phyloP scores from a whole-genome alignment of 2,888 invertebrate species.

The Euspilapteryx auroguttella region DNA sequence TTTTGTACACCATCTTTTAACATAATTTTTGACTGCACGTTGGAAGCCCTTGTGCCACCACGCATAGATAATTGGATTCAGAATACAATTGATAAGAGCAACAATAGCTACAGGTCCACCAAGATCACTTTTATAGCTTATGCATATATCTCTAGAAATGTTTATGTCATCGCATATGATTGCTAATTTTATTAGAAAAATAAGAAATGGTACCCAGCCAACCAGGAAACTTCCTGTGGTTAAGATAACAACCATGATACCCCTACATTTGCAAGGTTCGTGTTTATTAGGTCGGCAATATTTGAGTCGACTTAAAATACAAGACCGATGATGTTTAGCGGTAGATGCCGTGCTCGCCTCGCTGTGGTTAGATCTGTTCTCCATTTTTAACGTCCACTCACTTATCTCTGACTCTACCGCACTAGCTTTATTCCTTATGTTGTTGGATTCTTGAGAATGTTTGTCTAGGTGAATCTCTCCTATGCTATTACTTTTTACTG shows the following conservation, averaged over 20 bases:
- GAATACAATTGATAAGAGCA: conserved; percentile 62
- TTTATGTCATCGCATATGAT: too few species aligned
- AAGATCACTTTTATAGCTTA: too few species aligned
- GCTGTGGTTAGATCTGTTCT: too few species aligned
- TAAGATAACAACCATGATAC: conserved; percentile 63
- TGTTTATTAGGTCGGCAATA: conserved; percentile 17
- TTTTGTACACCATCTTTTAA: conserved; percentile 10
- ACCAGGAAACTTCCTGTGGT: conserved; percentile 63
- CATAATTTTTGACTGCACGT: conserved; percentile 34
- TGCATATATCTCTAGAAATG: too few species aligned
- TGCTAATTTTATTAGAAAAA: too few species aligned
- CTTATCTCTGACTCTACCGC: conserved; percentile 24
- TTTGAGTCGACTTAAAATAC: too few species aligned
- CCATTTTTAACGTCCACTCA: conserved; percentile 22
- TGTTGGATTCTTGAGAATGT: too few species aligned
- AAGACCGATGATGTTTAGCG: too few species aligned
- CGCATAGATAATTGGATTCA: conserved; percentile 69
- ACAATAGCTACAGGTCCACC: conserved; percentile 62
- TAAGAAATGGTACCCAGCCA: conserved; percentile 67
- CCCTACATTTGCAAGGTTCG: conserved; percentile 59
- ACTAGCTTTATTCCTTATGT: conserved; percentile 10
- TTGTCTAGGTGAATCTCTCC: too few species aligned
- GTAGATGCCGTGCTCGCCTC: too few species aligned
- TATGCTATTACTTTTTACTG: too few species aligned
- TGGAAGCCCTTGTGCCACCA: conserved; percentile 74